phyloP scores from a whole-genome alignment of 2,888 invertebrate species.

The Loripinus fragilis region DNA sequence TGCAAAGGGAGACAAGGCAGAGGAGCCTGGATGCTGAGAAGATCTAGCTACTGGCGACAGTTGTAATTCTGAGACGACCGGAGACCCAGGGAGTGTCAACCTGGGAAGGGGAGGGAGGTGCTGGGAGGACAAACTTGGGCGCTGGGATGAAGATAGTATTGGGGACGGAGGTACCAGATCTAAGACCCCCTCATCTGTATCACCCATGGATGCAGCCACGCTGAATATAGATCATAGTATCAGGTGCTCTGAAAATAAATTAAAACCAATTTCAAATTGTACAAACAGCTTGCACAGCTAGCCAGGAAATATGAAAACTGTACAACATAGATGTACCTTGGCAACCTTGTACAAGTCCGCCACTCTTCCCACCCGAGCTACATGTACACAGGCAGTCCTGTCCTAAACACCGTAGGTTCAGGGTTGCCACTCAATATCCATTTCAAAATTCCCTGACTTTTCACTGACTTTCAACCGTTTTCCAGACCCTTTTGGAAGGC shows the following conservation, averaged over 20 bases:
- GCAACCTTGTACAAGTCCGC: no score
- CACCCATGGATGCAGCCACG: not conserved
- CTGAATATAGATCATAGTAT: not conserved
- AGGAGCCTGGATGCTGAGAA: not conserved
- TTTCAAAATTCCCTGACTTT: no score
- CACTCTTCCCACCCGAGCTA: no score
- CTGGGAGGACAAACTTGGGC: not conserved
- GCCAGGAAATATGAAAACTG: no score
- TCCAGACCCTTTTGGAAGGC: no score
- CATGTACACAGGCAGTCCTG: no score
- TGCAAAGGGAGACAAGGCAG: not conserved
- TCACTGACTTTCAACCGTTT: no score
- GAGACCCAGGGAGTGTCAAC: not conserved
- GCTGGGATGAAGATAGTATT: slow-evolving; percentile 15
- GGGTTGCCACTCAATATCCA: no score
- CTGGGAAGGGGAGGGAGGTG: not conserved
- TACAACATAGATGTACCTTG: no score
- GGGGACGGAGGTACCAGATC: slow-evolving; percentile 50
- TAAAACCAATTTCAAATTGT: no score
- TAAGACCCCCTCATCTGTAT: slow-evolving; percentile 11
- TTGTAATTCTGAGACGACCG: not conserved
- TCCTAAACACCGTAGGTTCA: no score
- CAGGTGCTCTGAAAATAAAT: not conserved
- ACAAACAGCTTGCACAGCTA: no score
- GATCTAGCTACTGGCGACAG: slow-evolving; percentile 1